phyloP scores from a whole-genome alignment of 2,113 vertebrate species.

The Nothoprocta pentlandii region DNA sequence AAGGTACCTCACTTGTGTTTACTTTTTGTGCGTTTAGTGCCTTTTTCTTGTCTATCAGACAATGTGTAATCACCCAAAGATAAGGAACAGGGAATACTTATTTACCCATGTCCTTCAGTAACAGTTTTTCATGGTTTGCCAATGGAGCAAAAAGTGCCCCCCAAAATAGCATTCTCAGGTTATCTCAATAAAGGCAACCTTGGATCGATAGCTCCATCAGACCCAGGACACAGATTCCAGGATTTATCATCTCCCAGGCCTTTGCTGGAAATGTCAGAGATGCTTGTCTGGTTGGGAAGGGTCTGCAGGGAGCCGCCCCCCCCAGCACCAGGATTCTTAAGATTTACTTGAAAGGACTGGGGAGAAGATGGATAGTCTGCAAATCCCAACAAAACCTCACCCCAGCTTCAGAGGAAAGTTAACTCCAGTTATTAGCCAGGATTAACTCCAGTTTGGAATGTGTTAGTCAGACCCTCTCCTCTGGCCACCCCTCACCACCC shows the following conservation, averaged over 20 bases:
- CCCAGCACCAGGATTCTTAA: neutral
- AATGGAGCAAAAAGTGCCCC: neutral
- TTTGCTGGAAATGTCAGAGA: neutral
- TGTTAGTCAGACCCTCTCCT: neutral
- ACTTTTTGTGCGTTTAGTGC: neutral
- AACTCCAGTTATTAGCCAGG: too few species aligned
- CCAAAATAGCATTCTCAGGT: neutral
- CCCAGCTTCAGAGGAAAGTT: neutral
- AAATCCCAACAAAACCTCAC: neutral
- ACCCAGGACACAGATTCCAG: neutral
- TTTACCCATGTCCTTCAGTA: neutral
- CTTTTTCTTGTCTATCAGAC: neutral
- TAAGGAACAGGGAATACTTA: neutral
- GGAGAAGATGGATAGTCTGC: neutral
- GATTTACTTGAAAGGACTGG: neutral
- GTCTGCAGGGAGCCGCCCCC: neutral
- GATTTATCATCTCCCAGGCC: neutral
- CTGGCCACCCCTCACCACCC: neutral
- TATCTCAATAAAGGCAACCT: neutral
- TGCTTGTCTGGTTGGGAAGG: neutral
- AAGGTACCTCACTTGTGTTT: neutral
- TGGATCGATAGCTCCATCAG: neutral
- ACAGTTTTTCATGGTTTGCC: neutral
- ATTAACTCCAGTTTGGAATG: neutral
- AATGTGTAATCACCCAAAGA: neutral